These are phyloP conservation scores for Acanthornis magna DNA, from an alignment of 2,797 vertebrate species.

Conservation along the genomic window DNA sequence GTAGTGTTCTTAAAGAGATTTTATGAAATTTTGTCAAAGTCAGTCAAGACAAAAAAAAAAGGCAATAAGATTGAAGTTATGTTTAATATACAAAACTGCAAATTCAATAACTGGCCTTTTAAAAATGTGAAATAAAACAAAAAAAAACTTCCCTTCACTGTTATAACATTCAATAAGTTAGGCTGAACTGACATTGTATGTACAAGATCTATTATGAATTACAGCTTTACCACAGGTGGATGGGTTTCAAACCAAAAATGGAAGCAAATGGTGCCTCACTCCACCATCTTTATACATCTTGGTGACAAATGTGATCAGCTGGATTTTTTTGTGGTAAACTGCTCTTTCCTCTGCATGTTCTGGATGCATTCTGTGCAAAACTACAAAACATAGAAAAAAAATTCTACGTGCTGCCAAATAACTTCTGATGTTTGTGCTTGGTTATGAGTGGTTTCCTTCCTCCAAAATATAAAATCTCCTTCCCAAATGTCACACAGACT, in stretches of 20 bases:
- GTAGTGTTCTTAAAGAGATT: neutral
- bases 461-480: neutral
- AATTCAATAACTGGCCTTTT: neutral
- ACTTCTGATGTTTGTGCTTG: neutral
- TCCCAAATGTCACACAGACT: neutral
- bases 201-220: neutral
- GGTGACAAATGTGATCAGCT: neutral
- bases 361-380: neutral
- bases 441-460: neutral
- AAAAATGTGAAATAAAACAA: neutral
- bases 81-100: neutral
- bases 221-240: neutral
- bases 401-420: neutral
- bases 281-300: neutral
- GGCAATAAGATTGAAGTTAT: neutral
- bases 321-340: neutral
- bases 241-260: neutral
- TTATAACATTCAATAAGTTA: neutral
- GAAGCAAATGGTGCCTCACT: neutral
- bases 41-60: neutral
- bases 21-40: neutral
- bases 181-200: neutral
- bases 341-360: neutral
- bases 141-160: neutral
- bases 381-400: neutral